Percentiles rank a stretch among this genome's conserved stretches.
Evolutionary conservation across 2,888 invertebrate genomes (phyloP).

Genomic region (Ceriagrion tenellum): DNA sequence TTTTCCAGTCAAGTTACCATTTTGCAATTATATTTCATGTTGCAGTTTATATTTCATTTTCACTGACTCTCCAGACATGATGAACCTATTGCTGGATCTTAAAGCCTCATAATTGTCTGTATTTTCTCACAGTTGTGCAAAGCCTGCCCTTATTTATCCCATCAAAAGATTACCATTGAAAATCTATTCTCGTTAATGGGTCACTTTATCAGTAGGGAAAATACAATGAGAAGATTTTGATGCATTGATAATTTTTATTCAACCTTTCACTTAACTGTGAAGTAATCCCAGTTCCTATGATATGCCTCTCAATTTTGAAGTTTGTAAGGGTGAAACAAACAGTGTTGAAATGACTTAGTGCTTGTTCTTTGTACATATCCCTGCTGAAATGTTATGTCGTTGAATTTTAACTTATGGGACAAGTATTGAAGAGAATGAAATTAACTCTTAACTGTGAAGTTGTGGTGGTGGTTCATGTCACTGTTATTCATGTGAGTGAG

Average conservation of each 20-base stretch:
- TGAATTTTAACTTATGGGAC: background rate
- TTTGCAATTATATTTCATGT: background rate
- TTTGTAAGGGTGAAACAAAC: conserved; percentile 15
- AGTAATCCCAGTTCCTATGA: conserved; percentile 21
- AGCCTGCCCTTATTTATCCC: background rate
- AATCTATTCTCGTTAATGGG: background rate
- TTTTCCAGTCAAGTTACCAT: background rate
- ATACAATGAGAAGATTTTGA: background rate
- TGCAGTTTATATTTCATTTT: background rate
- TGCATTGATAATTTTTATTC: background rate
- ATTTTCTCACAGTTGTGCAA: background rate
- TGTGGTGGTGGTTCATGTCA: background rate
- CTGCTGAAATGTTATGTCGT: background rate
- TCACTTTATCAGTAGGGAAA: background rate
- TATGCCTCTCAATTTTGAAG: background rate
- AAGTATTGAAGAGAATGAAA: background rate
- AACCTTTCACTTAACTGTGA: background rate
- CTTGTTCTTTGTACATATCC: background rate
- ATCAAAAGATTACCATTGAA: background rate
- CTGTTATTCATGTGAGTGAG: too few species aligned
- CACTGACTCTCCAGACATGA: background rate
- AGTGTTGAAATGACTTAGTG: background rate
- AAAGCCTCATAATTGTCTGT: background rate
- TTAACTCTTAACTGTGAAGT: background rate
- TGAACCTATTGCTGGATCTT: background rate